Percentiles rank a stretch among this genome's conserved stretches.
Evolutionary conservation across 2,888 invertebrate species (phyloP).

Genomic region (Saturnia japonica): DNA sequence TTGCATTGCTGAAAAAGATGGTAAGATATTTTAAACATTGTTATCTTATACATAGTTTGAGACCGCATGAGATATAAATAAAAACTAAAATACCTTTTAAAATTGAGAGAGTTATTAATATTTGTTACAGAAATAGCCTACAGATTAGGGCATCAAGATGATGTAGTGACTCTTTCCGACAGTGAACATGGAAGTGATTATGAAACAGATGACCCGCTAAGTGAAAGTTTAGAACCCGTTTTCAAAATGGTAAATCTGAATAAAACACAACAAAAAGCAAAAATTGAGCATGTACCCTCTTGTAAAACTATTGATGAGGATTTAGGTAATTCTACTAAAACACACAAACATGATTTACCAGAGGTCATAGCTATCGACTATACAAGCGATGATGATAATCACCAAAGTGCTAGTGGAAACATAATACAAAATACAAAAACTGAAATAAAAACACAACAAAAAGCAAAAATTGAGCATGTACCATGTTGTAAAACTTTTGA

Average conservation of each 20-base stretch:
- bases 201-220: slow-evolving; percentile 45
- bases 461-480: slow-evolving; percentile 25
- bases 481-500: slow-evolving; percentile 27
- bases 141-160: slow-evolving; percentile 40
- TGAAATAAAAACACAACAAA: slow-evolving; percentile 48
- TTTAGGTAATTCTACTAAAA: slow-evolving; percentile 34
- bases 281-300: slow-evolving; percentile 25
- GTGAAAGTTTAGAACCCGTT: slow-evolving; percentile 65
- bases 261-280: slow-evolving; percentile 40
- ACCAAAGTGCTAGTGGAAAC: background rate
- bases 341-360: slow-evolving; percentile 35
- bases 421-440: slow-evolving; percentile 13
- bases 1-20: slow-evolving; percentile 67
- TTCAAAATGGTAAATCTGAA: slow-evolving; percentile 59
- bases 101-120: background rate
- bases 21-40: slow-evolving; percentile 35
- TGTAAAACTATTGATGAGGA: slow-evolving; percentile 24
- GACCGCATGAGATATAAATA: background rate
- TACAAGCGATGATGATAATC: slow-evolving; percentile 35
- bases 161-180: slow-evolving; percentile 46
- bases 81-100: too few species aligned
- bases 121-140: slow-evolving; percentile 55
- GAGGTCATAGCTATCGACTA: slow-evolving; percentile 21
- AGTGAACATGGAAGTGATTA: slow-evolving; percentile 53
- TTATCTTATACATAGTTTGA: background rate